These are phyloP conservation scores for Enteromius argenteus DNA, from an alignment of 2,797 vertebrate genomes.

Conservation along the genomic window DNA sequence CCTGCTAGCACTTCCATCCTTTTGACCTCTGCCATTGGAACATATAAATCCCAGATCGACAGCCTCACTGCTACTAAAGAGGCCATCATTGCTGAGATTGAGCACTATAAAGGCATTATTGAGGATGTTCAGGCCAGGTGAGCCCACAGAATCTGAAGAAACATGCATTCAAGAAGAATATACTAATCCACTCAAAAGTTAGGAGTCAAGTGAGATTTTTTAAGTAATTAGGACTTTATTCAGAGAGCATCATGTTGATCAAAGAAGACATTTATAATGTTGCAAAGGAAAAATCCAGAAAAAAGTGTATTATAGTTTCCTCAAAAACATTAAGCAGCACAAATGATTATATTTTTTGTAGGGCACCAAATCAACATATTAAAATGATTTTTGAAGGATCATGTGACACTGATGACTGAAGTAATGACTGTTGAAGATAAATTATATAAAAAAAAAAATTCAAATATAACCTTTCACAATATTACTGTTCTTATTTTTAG, in stretches of 20 bases:
- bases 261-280: neutral
- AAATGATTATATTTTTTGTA: neutral
- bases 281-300: neutral
- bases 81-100: slow-evolving; percentile 72
- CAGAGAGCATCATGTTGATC: neutral
- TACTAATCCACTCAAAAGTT: neutral
- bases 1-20: slow-evolving; percentile 68
- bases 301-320: neutral
- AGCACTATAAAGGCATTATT: slow-evolving; percentile 72
- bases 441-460: too few species aligned
- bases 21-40: slow-evolving; percentile 71
- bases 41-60: slow-evolving; percentile 73
- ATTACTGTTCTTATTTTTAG: neutral
- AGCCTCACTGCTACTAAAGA: slow-evolving; percentile 66
- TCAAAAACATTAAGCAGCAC: neutral
- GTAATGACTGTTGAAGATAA: neutral
- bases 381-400: neutral
- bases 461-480: neutral
- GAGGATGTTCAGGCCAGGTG: slow-evolving; percentile 71
- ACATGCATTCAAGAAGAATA: neutral
- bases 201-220: neutral
- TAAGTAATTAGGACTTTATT: neutral
- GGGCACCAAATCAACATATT: neutral
- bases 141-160: slow-evolving; percentile 11
- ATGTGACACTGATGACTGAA: neutral